Evolutionary conservation across 2,888 invertebrate species (phyloP).

Genomic region (Drosophila demipolita): DNA sequence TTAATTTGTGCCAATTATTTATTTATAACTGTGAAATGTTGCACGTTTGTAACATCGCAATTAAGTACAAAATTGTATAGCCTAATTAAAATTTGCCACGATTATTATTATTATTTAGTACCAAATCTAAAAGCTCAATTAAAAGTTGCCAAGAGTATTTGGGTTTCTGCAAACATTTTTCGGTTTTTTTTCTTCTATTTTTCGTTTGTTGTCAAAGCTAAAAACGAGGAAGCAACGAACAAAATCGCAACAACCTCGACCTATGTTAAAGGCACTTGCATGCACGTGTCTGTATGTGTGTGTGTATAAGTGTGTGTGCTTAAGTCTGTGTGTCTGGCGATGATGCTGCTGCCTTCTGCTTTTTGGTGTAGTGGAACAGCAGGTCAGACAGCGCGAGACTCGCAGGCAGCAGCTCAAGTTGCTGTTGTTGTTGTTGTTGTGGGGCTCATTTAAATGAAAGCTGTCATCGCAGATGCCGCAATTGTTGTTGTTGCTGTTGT

Average conservation of each 20-base stretch:
- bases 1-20: background rate
- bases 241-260: slow-evolving; percentile 63
- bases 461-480: slow-evolving; percentile 28
- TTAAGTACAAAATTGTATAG: no score
- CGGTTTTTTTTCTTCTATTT: background rate
- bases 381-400: slow-evolving; percentile 42
- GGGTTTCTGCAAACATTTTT: background rate
- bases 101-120: no score
- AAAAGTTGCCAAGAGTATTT: background rate
- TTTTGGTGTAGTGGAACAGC: slow-evolving; percentile 64
- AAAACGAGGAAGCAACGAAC: slow-evolving; percentile 53
- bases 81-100: no score
- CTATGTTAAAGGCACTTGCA: slow-evolving; percentile 38
- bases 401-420: slow-evolving; percentile 6
- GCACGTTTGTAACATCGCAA: background rate
- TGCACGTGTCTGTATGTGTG: slow-evolving; percentile 6
- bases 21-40: background rate
- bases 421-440: slow-evolving; percentile 20
- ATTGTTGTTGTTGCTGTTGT: slow-evolving; percentile 28
- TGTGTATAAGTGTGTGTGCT: slow-evolving; percentile 11
- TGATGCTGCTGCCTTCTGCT: slow-evolving; percentile 12
- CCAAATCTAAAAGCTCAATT: background rate
- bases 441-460: slow-evolving; percentile 45
- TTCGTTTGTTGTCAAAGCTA: slow-evolving; percentile 14
- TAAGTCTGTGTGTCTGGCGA: slow-evolving; percentile 10